Base-by-base conservation (phyloP, 2,113 vertebrate genomes). In the Onychostoma macrolepis region DNA sequence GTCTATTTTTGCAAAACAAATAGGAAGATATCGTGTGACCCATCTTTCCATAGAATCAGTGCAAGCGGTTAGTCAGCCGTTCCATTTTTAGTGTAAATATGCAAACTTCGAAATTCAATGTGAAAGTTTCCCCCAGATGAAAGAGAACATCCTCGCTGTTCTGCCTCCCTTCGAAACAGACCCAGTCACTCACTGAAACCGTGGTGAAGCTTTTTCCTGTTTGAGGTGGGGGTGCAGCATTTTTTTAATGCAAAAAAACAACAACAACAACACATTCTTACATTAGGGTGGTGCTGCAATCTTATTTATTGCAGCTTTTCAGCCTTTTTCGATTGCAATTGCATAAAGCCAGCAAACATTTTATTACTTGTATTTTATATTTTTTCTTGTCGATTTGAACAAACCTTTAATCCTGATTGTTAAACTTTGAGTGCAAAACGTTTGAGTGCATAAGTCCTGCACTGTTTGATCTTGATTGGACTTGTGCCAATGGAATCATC, bases 161-260 rank as follows among this genome's bases (percentile, higher is more conserved):
- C 50, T 72, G 50, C 2, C 84, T 36, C 56, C 33, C 76, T 53
- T 65, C 58, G 38, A 67, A 78, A 69, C 45, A 36, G 28, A 12
- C 19, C 41, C 26, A 86, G 26, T 86, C 75, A 28, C 45, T 67
- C 56, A n/a, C 43, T 50, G 77, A 86, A 79, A 65, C 65, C 21
- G 41, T 69, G 61, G 84, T 79, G 10, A 80, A 82, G 38, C 58
- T 65, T 61, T 82, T 82, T 82, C 80, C 80, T 67, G 58, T 82
- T 82, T 82, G 80, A 82, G 80, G 80, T 81, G 58, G 58, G 56
- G 38, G 58, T 82, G 80, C 61, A 65, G 17, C 15, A 26, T 65
- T 82, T 81, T 63, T 65, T 67, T 45, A 21, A 67, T 65, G 13
- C 58, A 65, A 45, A 74, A 43, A 41, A 6, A 41, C 33, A 36